These are phyloP conservation scores for Siniperca undulata DNA, from an alignment of 2,797 vertebrate genomes.

Conservation along the genomic window DNA sequence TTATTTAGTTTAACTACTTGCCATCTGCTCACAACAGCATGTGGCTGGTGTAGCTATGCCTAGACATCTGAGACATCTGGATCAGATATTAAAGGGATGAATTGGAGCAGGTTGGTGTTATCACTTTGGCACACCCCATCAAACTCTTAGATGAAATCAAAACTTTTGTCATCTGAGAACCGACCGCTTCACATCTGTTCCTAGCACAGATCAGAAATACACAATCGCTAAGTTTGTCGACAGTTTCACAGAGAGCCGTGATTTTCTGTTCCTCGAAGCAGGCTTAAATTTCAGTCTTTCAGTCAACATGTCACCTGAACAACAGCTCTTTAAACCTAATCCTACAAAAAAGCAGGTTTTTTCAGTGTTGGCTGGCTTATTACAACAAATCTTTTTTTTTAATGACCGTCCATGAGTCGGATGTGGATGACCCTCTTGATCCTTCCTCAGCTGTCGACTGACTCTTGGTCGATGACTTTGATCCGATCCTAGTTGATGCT, in stretches of 20 bases:
- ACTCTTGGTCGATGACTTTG: not conserved
- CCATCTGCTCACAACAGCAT: not conserved
- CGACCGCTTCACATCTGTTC: not conserved
- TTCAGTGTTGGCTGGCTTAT: slow-evolving; percentile 4
- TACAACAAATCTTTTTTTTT: slow-evolving; percentile 4
- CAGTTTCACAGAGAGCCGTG: not conserved
- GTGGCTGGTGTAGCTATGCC: not conserved
- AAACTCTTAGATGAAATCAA: slow-evolving; percentile 20
- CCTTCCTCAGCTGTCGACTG: not conserved
- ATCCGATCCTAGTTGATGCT: not conserved
- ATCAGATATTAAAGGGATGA: slow-evolving; percentile 19
- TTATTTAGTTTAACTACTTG: slow-evolving; percentile 7
- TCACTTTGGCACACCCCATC: slow-evolving; percentile 4
- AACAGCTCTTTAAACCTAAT: slow-evolving; percentile 26
- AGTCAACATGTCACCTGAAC: slow-evolving; percentile 6
- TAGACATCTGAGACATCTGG: slow-evolving; percentile 21
- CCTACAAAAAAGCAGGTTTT: slow-evolving; percentile 7
- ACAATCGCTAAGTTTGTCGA: not conserved
- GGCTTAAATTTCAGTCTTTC: slow-evolving; percentile 8
- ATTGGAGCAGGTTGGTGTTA: slow-evolving; percentile 13
- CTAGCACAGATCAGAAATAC: not conserved
- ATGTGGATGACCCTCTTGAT: not conserved
- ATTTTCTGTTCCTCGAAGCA: not conserved
- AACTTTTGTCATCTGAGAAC: not conserved
- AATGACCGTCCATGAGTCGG: not conserved